phyloP scores from a whole-genome alignment of 2,113 vertebrate genomes.

The Montifringilla adamsi region DNA sequence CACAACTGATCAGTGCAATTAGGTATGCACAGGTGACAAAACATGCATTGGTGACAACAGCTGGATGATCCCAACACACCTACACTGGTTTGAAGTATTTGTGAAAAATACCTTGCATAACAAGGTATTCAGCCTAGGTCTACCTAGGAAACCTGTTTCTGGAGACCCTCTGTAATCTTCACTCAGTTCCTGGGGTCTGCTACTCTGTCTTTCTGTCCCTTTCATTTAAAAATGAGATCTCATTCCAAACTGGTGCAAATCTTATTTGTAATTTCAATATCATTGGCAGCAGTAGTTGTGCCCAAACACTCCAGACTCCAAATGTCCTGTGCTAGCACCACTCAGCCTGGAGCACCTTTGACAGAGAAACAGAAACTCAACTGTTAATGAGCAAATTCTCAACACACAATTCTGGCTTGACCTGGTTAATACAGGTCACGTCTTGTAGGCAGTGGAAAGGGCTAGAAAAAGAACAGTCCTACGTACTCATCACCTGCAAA shows the following conservation, averaged over 20 bases:
- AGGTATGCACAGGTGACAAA: neutral
- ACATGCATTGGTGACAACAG: neutral
- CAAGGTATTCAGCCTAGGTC: neutral
- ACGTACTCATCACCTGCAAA: conserved; percentile 5
- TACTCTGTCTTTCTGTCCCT: neutral
- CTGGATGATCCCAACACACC: neutral
- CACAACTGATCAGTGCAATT: neutral
- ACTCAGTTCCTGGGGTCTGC: neutral
- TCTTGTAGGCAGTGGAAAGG: neutral
- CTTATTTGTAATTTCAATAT: neutral
- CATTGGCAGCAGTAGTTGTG: neutral
- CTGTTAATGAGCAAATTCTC: neutral
- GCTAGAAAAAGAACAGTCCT: neutral
- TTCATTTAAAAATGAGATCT: neutral
- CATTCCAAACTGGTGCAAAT: neutral
- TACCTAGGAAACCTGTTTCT: neutral
- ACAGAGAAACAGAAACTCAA: neutral
- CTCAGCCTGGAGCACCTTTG: neutral
- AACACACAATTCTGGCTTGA: neutral
- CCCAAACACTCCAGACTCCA: neutral
- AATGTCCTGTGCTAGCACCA: neutral
- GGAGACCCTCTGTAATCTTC: neutral
- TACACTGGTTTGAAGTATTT: neutral
- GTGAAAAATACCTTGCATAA: neutral
- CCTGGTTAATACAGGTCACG: neutral